Base-by-base conservation (phyloP, 2,888 invertebrate species). In the Drosophila cognata region DNA sequence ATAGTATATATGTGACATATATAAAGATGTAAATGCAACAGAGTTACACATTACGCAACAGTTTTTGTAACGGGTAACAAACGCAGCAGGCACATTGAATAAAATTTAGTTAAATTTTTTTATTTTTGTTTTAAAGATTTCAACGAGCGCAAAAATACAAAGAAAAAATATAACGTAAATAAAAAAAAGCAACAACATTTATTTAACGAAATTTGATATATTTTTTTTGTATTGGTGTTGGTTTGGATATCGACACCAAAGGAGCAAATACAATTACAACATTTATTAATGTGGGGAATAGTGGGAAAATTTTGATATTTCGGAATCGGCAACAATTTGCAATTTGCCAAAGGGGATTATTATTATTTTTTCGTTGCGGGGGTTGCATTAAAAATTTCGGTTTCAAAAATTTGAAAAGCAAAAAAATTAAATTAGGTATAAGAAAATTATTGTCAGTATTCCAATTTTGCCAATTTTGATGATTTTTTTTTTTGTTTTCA, bases 381-480 rank as follows among this genome's bases (percentile, higher is more conserved):
- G 64, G 62, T 76, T 69, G 73, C 81, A 73, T 72, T 68, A 62
- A 57, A 50, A 43, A 65, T 64, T 79, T 81, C 56, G 69, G 62
- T 67, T 66, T 64, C 38, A 74, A 53, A 70, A 74, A 77, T 70
- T 51, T 36, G 35, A 74, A 74, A 81, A 81, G 69, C 69, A 77
- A 66, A 61, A 62, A 69, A 77, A 69, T 64, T 48, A 63, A 65
- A 65, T 63, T 74, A 59, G 52, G 25, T 73, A 43, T 46, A 65
- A 77, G 61, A 51, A 73, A 79, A 77, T 69, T 59, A 86, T 75
- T 86, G 86, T 89, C 82, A 85, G 85, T 85, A 78, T 86, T 87
- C 88, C 88, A 90, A 89, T 88, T 90, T 90, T 86, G 90, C 88
- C 88, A 88, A 88, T 90, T 90, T 88, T 89, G 87, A 89, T 90